Evolutionary conservation across 64 coral and sea anemone species (phyloP).

Genomic region (Cladopsammia gracilis): DNA sequence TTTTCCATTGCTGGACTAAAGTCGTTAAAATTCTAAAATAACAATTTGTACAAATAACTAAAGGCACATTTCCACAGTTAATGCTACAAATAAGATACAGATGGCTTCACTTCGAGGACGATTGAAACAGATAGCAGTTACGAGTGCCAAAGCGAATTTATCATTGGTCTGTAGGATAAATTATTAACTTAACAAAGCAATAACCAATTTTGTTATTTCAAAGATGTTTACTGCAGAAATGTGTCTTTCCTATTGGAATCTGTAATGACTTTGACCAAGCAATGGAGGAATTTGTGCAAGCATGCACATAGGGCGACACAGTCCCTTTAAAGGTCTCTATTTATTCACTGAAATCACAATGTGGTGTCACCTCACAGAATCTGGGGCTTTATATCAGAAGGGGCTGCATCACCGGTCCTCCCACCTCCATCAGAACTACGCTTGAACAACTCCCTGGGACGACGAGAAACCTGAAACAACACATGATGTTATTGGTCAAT

Average conservation of each 20-base stretch:
- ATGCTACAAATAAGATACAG: neutral
- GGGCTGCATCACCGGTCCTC: neutral
- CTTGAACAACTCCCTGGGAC: constrained; percentile 1
- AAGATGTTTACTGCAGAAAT: too few species aligned
- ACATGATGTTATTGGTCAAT: neutral
- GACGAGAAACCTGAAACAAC: neutral
- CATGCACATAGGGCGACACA: neutral
- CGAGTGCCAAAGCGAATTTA: too few species aligned
- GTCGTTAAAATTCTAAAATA: neutral
- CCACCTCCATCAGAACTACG: neutral
- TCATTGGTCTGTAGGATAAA: too few species aligned
- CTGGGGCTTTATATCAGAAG: constrained; percentile 15
- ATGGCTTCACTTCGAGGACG: too few species aligned
- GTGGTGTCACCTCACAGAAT: neutral
- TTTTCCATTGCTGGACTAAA: too few species aligned
- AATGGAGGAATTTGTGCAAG: too few species aligned
- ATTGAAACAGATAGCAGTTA: too few species aligned
- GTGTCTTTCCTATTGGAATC: too few species aligned
- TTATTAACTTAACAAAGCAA: too few species aligned
- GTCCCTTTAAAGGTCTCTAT: neutral
- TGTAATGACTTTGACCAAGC: too few species aligned
- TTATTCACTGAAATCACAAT: neutral
- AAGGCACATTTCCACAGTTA: too few species aligned
- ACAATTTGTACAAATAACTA: neutral
- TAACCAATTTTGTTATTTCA: too few species aligned